Base-by-base conservation (phyloP, 2,797 vertebrate genomes). In the Phaenicophaeus curvirostris region DNA sequence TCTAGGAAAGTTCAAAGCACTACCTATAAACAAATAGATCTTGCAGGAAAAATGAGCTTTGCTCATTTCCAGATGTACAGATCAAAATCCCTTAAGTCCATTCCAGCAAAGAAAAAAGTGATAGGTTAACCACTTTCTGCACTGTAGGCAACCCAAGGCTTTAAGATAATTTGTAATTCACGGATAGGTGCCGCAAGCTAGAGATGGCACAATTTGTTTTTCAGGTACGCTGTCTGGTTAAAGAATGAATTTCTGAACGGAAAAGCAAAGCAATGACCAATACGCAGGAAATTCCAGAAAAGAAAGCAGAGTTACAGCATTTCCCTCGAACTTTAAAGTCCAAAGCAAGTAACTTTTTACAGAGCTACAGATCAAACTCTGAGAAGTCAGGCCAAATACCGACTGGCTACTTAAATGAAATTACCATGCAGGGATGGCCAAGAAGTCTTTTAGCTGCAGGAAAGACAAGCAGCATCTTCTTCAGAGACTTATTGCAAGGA, bases 241-340 rank as follows among this genome's bases (percentile, higher is more conserved):
- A 87, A 95, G 63, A 87, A 89, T 73, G 89, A 66, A 86, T 88
- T 77, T 95, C 73, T 92, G 87, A 91, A 89, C 27, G 6, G 95
- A 92, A 95, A 87, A 95, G 93, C 89, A 79, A 94, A 91, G 82
- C 33, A 20, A 65, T 90, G 94, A 90, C 62, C 94, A 92, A 96
- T 62, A 94, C 87, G 85, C 94, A 95, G 95, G 95, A 96, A 95
- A 95, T 95, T 93, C 94, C 94, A 92, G 90, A 59, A 90, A 71
- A 94, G 92, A 94, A 93, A 93, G 93, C 74, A 0, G 88, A 93
- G 65, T 94, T 94, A 85, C 90, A 95, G 94, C 95, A 95, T 81
- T 96, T 94, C 96, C 92, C 94, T 87, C 62, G 0, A 71, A 92
- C 89, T 94, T 85, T 10, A 59, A 75, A 94, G 82, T 42, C 94